Evolutionary conservation across 2,113 vertebrate genomes (phyloP).

Genomic region (Lampris incognitus): DNA sequence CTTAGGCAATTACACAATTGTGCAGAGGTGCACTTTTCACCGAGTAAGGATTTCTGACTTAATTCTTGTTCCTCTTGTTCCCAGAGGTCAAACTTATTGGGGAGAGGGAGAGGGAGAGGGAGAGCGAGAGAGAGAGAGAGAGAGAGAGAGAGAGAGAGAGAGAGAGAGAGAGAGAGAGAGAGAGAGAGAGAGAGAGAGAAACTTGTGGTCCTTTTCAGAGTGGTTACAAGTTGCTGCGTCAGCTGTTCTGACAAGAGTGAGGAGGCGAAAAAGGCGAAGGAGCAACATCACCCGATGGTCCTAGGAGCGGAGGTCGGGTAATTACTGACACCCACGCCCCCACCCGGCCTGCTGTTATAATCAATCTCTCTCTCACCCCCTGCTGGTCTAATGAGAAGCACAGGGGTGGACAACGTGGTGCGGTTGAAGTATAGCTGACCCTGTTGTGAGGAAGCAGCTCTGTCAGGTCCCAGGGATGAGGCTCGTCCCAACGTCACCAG

Average conservation of each 20-base stretch:
- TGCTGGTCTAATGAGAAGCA: conserved; percentile 53
- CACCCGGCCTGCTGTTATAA: conserved; percentile 47
- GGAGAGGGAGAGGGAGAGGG: not conserved
- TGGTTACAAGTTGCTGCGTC: conserved; percentile 65
- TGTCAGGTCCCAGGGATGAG: not conserved
- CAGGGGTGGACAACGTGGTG: conserved; percentile 45
- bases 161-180: not conserved
- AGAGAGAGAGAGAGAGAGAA: conserved; percentile 46
- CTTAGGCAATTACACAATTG: conserved; percentile 58
- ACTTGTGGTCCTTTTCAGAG: conserved; percentile 57
- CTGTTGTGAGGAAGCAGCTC: conserved; percentile 46
- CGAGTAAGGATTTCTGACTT: conserved; percentile 43
- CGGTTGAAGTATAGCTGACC: conserved; percentile 40
- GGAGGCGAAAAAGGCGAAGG: conserved; percentile 35
- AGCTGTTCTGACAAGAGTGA: conserved; percentile 52
- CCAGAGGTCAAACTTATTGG: conserved; percentile 50
- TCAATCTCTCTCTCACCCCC: conserved; percentile 31
- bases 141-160: not conserved
- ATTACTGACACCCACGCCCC: conserved; percentile 33
- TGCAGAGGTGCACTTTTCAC: conserved; percentile 63
- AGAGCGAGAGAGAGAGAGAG: conserved; percentile 3
- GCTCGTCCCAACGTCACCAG: conserved; percentile 48
- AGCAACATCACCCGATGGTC: conserved; percentile 37
- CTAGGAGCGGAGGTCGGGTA: conserved; percentile 42
- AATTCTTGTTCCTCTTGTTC: conserved; percentile 29